These are phyloP conservation scores for Nipponia nippon DNA, from an alignment of 2,113 vertebrate species.

Conservation along the genomic window DNA sequence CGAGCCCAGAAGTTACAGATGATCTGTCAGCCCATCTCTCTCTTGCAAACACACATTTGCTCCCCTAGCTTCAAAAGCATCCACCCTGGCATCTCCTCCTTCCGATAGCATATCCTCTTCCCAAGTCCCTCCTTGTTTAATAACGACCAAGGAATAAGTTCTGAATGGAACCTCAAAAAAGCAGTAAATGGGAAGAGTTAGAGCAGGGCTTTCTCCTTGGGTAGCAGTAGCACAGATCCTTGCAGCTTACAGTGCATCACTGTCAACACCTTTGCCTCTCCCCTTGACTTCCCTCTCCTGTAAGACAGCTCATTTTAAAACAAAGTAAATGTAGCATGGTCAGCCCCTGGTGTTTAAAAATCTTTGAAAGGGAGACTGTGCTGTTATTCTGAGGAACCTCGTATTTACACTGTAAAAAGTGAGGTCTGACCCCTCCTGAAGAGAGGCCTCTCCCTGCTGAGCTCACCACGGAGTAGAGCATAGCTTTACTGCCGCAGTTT, in stretches of 20 bases:
- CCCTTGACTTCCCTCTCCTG: background rate
- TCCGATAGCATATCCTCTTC: background rate
- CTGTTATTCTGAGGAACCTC: conserved; percentile 39
- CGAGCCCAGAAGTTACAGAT: background rate
- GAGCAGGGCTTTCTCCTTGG: background rate
- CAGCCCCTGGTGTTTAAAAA: conserved; percentile 54
- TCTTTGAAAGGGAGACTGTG: conserved; percentile 65
- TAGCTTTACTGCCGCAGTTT: conserved; percentile 48
- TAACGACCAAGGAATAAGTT: background rate
- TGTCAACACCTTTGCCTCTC: background rate
- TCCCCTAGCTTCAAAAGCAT: background rate
- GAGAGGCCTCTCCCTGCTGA: conserved; percentile 59
- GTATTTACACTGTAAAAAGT: conserved; percentile 74
- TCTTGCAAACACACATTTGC: background rate
- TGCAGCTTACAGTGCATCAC: background rate
- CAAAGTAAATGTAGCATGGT: conserved; percentile 67
- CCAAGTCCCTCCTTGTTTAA: background rate
- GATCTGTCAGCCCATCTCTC: background rate
- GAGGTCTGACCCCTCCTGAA: conserved; percentile 71
- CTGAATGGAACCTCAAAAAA: background rate
- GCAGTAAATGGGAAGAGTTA: background rate
- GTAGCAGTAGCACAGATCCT: conserved; percentile 13
- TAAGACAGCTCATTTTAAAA: conserved; percentile 45
- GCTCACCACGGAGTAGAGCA: conserved; percentile 24
- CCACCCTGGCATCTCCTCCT: background rate